Base-by-base conservation (phyloP, 2,113 vertebrate genomes). In the Cariama cristata region DNA sequence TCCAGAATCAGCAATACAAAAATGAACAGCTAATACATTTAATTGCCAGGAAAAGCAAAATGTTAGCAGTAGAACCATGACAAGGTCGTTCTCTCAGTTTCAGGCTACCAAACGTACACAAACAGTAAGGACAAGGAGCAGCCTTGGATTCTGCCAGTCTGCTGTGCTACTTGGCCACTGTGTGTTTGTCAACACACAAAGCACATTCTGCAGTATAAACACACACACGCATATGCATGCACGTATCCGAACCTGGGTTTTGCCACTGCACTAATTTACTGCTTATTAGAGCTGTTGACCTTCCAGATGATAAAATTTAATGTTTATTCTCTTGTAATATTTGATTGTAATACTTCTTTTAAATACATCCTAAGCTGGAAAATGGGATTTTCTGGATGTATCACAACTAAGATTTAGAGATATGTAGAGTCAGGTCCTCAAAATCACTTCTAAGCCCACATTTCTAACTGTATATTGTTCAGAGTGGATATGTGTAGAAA, bases 231-330 rank as follows among this genome's bases (percentile, higher is more conserved):
- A 42, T 40, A 32, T 26, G 12, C 49, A 47, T 22, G 8, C 62
- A 47, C 0, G 1, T 11, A 18, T 3, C 20, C 58, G 40, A 82
- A 1, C 33, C 9, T 73, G 32, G 4, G 1, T 69, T 80, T 21
- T 66, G 26, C 27, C 60, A 38, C 64, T 56, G 35, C 58, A 14
- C 17, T 38, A 15, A 5, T 77, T 74, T 24, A 27, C 33, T 93
- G 66, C 33, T 72, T 24, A 14, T 49, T 44, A 40, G 18, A 79
- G 18, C 33, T 58, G 22, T 8, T 59, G n/a, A 53, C 20, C 17
- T 44, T 26, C 13, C 32, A 69, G 32, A 19, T 30, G 5, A 76
- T 24, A 73, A 80, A 63, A 75, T n/a, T 1, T 15, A 33, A 24
- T 32, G 20, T 1, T 63, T 82, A n/a, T 84, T 40, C 21, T 75